Conservation (phyloP, 1,140 invertebrate species). For the Calliphora vicina region DNA sequence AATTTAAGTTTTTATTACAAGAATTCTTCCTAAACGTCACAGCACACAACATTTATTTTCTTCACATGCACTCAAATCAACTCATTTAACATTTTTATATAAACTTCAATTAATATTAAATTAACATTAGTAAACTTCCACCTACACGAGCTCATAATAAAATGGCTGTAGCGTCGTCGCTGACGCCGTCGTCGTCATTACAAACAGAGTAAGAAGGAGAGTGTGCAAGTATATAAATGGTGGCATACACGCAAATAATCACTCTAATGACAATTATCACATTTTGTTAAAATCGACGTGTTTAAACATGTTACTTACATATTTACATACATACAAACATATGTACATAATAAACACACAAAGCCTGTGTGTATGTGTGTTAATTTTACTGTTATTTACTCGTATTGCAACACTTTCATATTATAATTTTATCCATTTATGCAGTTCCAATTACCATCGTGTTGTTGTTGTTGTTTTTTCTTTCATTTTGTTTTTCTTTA, state of each 20-base stretch:
- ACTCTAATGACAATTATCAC: neutral
- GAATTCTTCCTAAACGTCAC: too few relatives aligned
- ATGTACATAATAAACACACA: neutral
- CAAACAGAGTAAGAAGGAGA: too few relatives aligned
- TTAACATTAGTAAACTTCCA: neutral
- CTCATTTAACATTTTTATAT: too few relatives aligned
- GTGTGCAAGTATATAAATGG: too few relatives aligned
- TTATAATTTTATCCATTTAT: neutral
- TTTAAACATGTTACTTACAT: neutral
- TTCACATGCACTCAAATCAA: neutral
- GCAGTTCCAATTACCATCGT: neutral
- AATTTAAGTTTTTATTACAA: too few relatives aligned
- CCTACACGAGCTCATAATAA: neutral
- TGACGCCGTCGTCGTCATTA: neutral
- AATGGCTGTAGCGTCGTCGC: too few relatives aligned
- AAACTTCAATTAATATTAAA: neutral
- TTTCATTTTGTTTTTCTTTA: neutral
- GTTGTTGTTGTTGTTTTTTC: neutral
- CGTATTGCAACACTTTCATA: neutral
- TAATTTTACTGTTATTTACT: neutral
- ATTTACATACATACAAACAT: neutral
- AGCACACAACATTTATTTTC: too few relatives aligned
- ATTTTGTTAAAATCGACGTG: neutral
- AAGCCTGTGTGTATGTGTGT: neutral
- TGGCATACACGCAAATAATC: neutral